Base-by-base conservation (phyloP, 2,113 vertebrate species). In the Eulacestoma nigropectus region DNA sequence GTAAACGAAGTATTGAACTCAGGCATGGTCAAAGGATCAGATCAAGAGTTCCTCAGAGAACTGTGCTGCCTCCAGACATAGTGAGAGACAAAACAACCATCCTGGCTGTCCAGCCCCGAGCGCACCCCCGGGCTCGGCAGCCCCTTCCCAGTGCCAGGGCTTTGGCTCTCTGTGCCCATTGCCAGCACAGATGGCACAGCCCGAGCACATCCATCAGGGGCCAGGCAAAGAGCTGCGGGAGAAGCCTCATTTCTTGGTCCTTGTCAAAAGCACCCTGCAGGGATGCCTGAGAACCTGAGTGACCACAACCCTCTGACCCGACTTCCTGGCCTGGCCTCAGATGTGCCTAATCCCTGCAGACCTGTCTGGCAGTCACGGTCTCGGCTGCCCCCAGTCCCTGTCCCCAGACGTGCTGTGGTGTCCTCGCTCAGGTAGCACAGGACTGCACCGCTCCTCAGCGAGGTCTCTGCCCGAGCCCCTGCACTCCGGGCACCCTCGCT, bases 401-500 rank as follows among this genome's bases (percentile, higher is more conserved):
- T 72, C 41, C 67, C 50, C 50, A 70, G 46, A 49, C 5, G 7
- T 16, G 57, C 47, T 26, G 52, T 29, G 20, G 5, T 52, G 37
- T 62, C 68, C 63, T 67, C 39, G 29, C 11, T 65, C 4, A 3
- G 33, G 35, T 2, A 67, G 10, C 0, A 1, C 14, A 16, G 32
- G 11, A 57, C 69, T 5, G 4, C 25, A 33, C 6, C 5, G 14
- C 47, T 73, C 3, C 1, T 17, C 15, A 7, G 32, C 0, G 3
- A 86, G 47, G 42, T 27, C 56, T 44, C 67, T 87, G 56, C 41
- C 86, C 3, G 1, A 37, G 63, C 14, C 42, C 19, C 68, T 55
- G 59, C 7, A 2, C 27, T 27, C 47, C 1, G 7, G 11, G 25
- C 69, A 67, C 15, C 11, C 44, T 59, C 0, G 0, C 37, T 35